Evolutionary conservation across 2,888 invertebrate genomes (phyloP), one percentile per base, ranked within the genome.

Genomic region (Himalopsyche japonica): DNA sequence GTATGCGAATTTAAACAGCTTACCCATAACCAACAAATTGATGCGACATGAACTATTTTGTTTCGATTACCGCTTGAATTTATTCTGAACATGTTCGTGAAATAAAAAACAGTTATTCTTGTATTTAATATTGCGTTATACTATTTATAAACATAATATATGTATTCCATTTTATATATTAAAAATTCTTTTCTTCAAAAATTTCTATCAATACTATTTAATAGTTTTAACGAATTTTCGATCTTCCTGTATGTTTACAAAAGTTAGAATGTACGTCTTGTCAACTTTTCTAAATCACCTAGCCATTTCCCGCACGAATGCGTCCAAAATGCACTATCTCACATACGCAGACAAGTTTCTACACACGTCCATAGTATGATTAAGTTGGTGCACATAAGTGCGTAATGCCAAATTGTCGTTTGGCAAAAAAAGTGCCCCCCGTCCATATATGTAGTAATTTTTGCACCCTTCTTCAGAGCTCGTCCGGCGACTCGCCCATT

Each of bases 401-500:
- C 24, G 78, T 20, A 77, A 48, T 24, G 79, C 37, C 47, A 64
- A 81, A 83, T 85, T 82, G 83, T 82, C 82, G 81, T 78, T 57
- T 78, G 37, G 85, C 85, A 85, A 85, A 85, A n/a, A 85, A 85
- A 85, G 70, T 30, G 43, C 79, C 84, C 84, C 30, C 15, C 27
- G 15, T 12, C 76, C 82, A 18, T 32, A n/a, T 20, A 43, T 43
- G 43, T 43, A 57, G 57, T 57, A 57, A 57, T 57, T 57, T 76
- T 12, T 30, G 20, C 77, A 32, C 47, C 27, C 78, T 27, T 78
- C 76, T 78, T 18, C 77, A 18, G 47, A 37, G 57, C 70, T 20
- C 27, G 79, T 34, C 57, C 76, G 27, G 8, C 47, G 15, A 20
- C 49, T 37, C 57, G 34, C 76, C 43, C 47, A 0, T 20, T 24